Percentiles rank a stretch among this genome's conserved stretches.
These are phyloP conservation scores for Tinea semifulvella DNA, from an alignment of 2,888 invertebrate genomes.

Conservation along the genomic window DNA sequence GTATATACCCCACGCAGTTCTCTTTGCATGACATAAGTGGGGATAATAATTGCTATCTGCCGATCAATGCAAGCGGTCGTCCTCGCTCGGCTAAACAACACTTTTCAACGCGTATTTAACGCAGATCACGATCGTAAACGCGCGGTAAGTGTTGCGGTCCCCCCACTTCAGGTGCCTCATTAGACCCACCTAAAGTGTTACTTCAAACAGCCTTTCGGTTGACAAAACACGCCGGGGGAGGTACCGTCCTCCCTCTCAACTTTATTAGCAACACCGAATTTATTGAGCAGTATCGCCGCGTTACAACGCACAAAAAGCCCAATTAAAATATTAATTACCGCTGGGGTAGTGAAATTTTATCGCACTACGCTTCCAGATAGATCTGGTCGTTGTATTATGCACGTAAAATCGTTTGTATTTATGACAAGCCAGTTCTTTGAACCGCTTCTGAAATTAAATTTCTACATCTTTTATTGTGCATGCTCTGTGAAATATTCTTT, in stretches of 20 bases:
- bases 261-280: slow-evolving; percentile 52
- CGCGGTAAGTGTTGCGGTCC: slow-evolving; percentile 28
- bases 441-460: slow-evolving; percentile 12
- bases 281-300: slow-evolving; percentile 58
- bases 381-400: slow-evolving; percentile 14
- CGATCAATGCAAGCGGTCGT: slow-evolving; percentile 9
- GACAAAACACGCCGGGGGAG: slow-evolving; percentile 19
- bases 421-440: slow-evolving; percentile 13
- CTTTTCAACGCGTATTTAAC: slow-evolving; percentile 42
- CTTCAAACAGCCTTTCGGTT: slow-evolving; percentile 34
- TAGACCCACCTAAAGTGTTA: slow-evolving; percentile 39
- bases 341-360: slow-evolving; percentile 22
- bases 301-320: slow-evolving; percentile 61
- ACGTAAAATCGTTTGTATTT: slow-evolving; percentile 13
- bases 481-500: slow-evolving; percentile 12
- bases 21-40: slow-evolving; percentile 1
- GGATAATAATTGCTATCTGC: slow-evolving; percentile 1
- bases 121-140: slow-evolving; percentile 35
- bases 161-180: slow-evolving; percentile 40
- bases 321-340: slow-evolving; percentile 67
- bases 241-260: slow-evolving; percentile 28
- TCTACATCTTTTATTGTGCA: slow-evolving; percentile 13
- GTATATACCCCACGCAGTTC: not conserved
- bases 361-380: slow-evolving; percentile 11
- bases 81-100: slow-evolving; percentile 10